Evolutionary conservation across 2,888 invertebrate species (phyloP).

Genomic region (Nyleta sp.): DNA sequence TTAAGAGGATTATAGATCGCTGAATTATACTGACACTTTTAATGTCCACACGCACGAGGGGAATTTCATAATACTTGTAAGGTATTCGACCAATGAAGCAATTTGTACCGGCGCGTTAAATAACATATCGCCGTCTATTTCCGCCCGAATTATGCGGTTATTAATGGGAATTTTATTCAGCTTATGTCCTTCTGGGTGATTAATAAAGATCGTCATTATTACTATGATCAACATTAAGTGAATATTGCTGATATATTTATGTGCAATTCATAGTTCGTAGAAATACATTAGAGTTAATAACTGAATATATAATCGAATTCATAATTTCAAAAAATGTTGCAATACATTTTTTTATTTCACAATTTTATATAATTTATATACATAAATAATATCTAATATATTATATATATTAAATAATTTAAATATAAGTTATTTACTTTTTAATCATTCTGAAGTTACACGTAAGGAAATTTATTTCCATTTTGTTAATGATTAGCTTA

Average conservation of each 20-base stretch:
- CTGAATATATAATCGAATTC: not conserved
- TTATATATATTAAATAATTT: too few relatives aligned
- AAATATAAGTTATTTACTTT: too few relatives aligned
- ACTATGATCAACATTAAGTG: conserved; percentile 41
- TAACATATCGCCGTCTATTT: conserved; percentile 50
- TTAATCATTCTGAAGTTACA: too few relatives aligned
- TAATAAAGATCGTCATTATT: conserved; percentile 39
- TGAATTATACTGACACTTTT: conserved; percentile 60
- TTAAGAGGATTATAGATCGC: conserved; percentile 60
- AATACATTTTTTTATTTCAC: too few relatives aligned
- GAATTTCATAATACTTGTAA: conserved; percentile 54
- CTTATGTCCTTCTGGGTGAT: conserved; percentile 23
- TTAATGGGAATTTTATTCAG: conserved; percentile 53
- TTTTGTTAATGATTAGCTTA: too few relatives aligned
- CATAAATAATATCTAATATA: too few relatives aligned
- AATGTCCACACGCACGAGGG: conserved; percentile 51
- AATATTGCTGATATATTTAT: conserved; percentile 23
- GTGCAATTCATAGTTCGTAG: conserved; percentile 1
- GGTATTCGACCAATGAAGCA: conserved; percentile 56
- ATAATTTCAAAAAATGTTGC: too few relatives aligned
- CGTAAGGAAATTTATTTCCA: too few relatives aligned
- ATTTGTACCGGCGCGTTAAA: conserved; percentile 55
- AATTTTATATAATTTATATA: too few relatives aligned
- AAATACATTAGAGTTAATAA: not conserved
- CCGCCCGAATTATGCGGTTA: conserved; percentile 41